Conservation (phyloP, 2,113 vertebrate species). For the Periophthalmodon schlosseri region DNA sequence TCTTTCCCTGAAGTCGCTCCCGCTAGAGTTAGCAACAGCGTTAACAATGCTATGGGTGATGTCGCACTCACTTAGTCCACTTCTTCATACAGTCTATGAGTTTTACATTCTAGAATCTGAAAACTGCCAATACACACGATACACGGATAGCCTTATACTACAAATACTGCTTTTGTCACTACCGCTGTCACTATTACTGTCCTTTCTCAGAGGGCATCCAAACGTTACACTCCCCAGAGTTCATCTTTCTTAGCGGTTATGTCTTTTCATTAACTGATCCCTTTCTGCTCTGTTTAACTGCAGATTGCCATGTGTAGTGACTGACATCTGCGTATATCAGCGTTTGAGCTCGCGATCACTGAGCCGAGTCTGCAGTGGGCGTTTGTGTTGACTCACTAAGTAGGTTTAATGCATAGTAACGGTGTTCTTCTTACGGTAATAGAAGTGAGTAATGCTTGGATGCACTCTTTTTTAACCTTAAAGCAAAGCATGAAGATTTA, state of each 20-base stretch:
- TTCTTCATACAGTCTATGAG: too few relatives aligned
- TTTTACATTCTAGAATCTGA: too few relatives aligned
- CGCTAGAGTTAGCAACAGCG: too few relatives aligned
- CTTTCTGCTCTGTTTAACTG: not conserved
- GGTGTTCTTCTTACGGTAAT: not conserved
- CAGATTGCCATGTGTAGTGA: not conserved
- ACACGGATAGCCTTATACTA: too few relatives aligned
- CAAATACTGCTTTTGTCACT: too few relatives aligned
- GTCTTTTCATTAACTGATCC: not conserved
- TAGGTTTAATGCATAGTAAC: not conserved
- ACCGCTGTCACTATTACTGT: not conserved
- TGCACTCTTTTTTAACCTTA: not conserved
- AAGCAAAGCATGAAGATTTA: not conserved
- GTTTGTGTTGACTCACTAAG: not conserved
- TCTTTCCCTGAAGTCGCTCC: too few relatives aligned
- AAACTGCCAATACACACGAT: too few relatives aligned
- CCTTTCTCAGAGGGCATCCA: not conserved
- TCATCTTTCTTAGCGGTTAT: not conserved
- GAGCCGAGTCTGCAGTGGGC: not conserved
- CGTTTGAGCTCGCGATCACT: not conserved
- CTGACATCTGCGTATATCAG: not conserved
- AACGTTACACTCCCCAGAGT: not conserved
- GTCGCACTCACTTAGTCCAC: too few relatives aligned
- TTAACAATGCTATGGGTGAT: too few relatives aligned
- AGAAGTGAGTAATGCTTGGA: not conserved